phyloP scores from a whole-genome alignment of 2,888 invertebrate species.

The Campopleginae sp. region DNA sequence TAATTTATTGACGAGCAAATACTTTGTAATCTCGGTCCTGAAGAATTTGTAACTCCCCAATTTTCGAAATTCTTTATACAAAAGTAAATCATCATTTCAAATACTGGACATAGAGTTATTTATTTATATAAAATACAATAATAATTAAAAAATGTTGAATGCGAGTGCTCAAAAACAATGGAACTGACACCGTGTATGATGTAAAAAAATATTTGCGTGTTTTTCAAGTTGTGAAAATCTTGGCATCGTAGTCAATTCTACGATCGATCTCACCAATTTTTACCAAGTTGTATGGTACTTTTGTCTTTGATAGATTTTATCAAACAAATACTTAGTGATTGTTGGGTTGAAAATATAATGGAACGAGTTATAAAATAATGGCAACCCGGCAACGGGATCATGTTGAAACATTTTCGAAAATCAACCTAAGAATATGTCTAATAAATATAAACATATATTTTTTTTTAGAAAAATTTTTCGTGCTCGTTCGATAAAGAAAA shows the following conservation, averaged over 20 bases:
- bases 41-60: neutral
- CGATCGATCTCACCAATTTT: slow-evolving; percentile 11
- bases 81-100: neutral
- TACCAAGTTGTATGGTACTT: slow-evolving; percentile 7
- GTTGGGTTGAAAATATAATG: slow-evolving; percentile 2
- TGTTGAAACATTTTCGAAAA: neutral
- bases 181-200: slow-evolving; percentile 2
- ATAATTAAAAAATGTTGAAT: slow-evolving; percentile 5
- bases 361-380: neutral
- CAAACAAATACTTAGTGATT: neutral
- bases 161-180: neutral
- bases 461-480: neutral
- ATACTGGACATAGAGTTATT: neutral
- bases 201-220: neutral
- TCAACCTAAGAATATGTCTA: neutral
- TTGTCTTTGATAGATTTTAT: slow-evolving; percentile 12
- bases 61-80: neutral
- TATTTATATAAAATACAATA: slow-evolving; percentile 1
- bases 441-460: neutral
- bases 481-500: neutral
- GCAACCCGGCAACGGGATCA: neutral
- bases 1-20: neutral
- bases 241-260: neutral
- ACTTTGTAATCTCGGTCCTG: neutral
- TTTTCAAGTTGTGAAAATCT: slow-evolving; percentile 14